Evolutionary conservation across 2,113 vertebrate genomes (phyloP), one percentile per base, ranked within the genome.

Genomic region (Saguinus midas): DNA sequence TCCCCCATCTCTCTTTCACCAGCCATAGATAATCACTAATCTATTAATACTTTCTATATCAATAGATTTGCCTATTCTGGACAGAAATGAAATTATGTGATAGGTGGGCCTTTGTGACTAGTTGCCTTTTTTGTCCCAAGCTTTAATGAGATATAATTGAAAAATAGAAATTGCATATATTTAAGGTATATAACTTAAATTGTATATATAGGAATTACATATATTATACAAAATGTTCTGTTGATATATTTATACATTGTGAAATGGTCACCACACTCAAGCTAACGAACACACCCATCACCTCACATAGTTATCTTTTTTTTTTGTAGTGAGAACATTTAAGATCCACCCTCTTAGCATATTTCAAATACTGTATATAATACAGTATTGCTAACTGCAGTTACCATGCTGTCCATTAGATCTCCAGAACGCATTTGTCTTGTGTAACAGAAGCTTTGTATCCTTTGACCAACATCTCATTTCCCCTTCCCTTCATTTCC

Each of bases 101-200:
- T 45, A 91, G 48, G 50, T 70, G 9, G 37, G 57, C 16, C 72
- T 85, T 79, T 85, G 37, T 85, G 61, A 95, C n/a, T 43, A 29
- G 6, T 55, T 88, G 57, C 80, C 68, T 95, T 89, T 78, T 90
- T 94, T 61, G 48, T 35, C 14, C 45, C n/a, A 18, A 50, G 40
- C 50, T 95, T 85, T 91, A 79, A 48, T 79, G 50, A 85, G 55
- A 40, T 48, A n/a, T 85, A 70, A 95, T 70, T 95, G 72, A 86
- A 95, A 90, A 85, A 79, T 66, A 75, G 72, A 57, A 70, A 85
- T 85, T 82, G 16, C 73, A 50, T 90, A n/a, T 76, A 64, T 23
- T 73, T 72, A 88, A 79, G 12, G 35, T 81, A 35, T 73, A n/a
- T 25, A 48, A 73, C 13, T 88, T 66, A 73, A 37, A 55, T n/a